These are phyloP conservation scores for Hexactinellida sp. DNA, from an alignment of 37 sponge, comb jelly and placozoan genomes.

Conservation along the genomic window DNA sequence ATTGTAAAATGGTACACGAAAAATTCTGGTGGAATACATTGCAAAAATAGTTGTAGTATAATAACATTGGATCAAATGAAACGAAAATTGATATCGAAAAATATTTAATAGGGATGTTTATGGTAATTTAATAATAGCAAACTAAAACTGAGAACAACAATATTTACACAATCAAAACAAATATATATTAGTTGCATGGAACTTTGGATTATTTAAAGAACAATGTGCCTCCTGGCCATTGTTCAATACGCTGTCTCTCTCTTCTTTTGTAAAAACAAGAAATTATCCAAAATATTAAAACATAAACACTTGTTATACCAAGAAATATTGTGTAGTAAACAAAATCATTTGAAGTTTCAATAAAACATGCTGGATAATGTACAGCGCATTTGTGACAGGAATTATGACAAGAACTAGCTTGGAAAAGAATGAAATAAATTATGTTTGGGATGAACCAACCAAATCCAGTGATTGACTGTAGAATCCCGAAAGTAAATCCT, in stretches of 20 bases:
- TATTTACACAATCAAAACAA: neutral
- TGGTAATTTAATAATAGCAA: neutral
- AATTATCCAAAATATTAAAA: neutral
- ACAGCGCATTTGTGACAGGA: neutral
- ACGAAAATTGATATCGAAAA: neutral
- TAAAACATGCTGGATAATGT: neutral
- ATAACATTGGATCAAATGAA: neutral
- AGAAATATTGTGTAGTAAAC: neutral
- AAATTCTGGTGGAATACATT: neutral
- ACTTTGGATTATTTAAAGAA: no score
- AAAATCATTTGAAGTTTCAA: neutral
- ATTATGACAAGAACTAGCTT: neutral
- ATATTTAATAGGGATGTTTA: no score
- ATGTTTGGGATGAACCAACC: neutral
- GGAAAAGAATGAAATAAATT: neutral
- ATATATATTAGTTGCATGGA: neutral
- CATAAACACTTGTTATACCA: neutral
- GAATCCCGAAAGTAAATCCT: constrained; percentile 30
- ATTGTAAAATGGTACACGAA: neutral
- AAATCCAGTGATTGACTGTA: constrained; percentile 27
- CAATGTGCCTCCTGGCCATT: neutral
- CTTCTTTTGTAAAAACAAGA: neutral
- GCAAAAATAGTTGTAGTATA: neutral
- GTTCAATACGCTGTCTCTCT: neutral
- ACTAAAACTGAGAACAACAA: neutral